Evolutionary conservation across 2,113 vertebrate species (phyloP).

Genomic region (Echinops telfairi): DNA sequence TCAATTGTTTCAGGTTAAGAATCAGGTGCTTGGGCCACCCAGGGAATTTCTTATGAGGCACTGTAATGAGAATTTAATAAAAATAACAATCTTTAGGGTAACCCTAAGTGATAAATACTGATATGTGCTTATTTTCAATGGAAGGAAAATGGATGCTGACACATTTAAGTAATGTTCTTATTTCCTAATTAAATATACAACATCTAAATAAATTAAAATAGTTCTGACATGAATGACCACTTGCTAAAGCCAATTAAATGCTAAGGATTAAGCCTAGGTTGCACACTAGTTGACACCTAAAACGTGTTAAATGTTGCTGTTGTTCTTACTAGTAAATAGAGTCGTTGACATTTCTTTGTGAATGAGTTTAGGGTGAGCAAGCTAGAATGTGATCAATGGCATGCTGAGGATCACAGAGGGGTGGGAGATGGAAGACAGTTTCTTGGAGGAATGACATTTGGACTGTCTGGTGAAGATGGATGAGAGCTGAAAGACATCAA

Average conservation of each 20-base stretch:
- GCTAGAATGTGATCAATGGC: not conserved
- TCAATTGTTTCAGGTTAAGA: not conserved
- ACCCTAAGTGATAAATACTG: not conserved
- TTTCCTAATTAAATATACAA: slow-evolving; percentile 2
- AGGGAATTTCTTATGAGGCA: not conserved
- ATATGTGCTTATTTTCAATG: not conserved
- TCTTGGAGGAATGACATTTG: slow-evolving; percentile 21
- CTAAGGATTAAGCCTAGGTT: not conserved
- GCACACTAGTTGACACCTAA: not conserved
- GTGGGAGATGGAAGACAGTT: not conserved
- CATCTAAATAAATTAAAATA: slow-evolving; percentile 14
- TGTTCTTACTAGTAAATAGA: not conserved
- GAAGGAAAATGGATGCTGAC: slow-evolving; percentile 15
- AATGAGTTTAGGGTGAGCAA: not conserved
- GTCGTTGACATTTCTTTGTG: not conserved
- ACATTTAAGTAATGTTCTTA: not conserved
- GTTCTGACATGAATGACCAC: not conserved
- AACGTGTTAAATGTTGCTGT: not conserved
- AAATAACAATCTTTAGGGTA: slow-evolving; percentile 21
- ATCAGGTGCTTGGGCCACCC: not conserved
- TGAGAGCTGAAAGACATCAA: not conserved
- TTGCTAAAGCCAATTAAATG: not conserved
- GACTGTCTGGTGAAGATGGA: not conserved
- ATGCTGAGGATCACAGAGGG: not conserved
- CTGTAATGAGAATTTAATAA: not conserved